phyloP scores from a whole-genome alignment of 1,140 invertebrate species.

The Diachasmimorpha longicaudata region DNA sequence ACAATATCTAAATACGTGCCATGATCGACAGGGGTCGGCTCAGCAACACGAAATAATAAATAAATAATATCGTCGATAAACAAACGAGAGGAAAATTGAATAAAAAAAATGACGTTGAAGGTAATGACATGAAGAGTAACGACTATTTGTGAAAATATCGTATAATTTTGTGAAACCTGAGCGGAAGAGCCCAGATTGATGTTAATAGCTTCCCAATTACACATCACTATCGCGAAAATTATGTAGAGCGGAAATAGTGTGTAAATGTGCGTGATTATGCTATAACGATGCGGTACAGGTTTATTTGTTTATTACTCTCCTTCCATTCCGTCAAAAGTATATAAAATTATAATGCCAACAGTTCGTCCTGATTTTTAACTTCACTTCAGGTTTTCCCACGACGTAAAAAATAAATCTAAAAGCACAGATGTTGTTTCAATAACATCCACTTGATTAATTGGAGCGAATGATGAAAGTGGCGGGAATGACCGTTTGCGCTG shows the following conservation, averaged over 20 bases:
- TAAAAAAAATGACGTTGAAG: slow-evolving; percentile 24
- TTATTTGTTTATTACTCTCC: too few species aligned
- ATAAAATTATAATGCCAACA: too few species aligned
- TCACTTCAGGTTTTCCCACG: background rate
- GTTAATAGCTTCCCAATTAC: background rate
- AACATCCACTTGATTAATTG: slow-evolving; percentile 20
- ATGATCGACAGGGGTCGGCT: background rate
- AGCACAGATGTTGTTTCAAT: background rate
- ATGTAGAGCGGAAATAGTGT: slow-evolving; percentile 53
- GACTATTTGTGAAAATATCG: background rate
- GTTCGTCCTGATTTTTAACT: background rate
- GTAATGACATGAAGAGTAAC: slow-evolving; percentile 3
- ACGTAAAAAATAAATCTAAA: background rate
- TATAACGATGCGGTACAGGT: slow-evolving; percentile 37
- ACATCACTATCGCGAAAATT: slow-evolving; percentile 21
- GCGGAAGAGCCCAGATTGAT: background rate
- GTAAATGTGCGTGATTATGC: slow-evolving; percentile 27
- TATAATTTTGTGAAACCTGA: background rate
- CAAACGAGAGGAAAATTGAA: background rate
- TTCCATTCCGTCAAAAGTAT: too few species aligned
- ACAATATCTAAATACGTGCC: slow-evolving; percentile 6
- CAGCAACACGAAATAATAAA: too few species aligned
- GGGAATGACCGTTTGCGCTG: slow-evolving; percentile 12
- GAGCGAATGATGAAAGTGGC: slow-evolving; percentile 40
- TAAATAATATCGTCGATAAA: background rate